Conservation (phyloP, 2,888 invertebrate genomes). For the Erebia epiphron region DNA sequence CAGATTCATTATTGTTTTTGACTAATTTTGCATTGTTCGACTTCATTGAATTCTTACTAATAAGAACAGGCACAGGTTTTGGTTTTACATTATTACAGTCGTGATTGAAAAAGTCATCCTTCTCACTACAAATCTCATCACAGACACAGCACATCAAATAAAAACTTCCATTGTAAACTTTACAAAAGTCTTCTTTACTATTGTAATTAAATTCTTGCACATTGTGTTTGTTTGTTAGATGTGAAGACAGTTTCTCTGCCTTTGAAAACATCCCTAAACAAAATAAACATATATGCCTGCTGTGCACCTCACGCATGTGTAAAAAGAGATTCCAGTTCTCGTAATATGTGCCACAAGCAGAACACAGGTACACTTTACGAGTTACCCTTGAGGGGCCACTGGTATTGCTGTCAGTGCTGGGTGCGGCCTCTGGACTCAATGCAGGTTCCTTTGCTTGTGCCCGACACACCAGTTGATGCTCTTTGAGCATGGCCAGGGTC, state of each 20-base stretch:
- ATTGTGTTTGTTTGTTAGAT: conserved; percentile 90
- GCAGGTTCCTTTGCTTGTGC: conserved; percentile 72
- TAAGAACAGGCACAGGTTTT: conserved; percentile 76
- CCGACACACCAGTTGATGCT: conserved; percentile 86
- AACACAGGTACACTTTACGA: conserved; percentile 91
- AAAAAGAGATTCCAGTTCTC: conserved; percentile 93
- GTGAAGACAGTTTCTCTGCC: conserved; percentile 90
- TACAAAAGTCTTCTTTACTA: conserved; percentile 86
- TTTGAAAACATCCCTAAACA: conserved; percentile 92
- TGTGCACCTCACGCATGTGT: conserved; percentile 92
- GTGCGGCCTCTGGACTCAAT: conserved; percentile 67
- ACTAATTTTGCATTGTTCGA: conserved; percentile 60
- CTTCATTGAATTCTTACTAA: conserved; percentile 72
- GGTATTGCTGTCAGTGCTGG: conserved; percentile 60
- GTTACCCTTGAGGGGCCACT: conserved; percentile 84
- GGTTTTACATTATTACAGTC: conserved; percentile 84
- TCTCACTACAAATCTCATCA: conserved; percentile 89
- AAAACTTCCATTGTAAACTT: conserved; percentile 85
- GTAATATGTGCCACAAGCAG: conserved; percentile 92
- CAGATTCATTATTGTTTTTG: conserved; percentile 57
- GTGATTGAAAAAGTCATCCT: conserved; percentile 90
- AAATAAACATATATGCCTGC: conserved; percentile 91
- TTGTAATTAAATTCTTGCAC: conserved; percentile 87
- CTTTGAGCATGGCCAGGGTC: conserved; percentile 85
- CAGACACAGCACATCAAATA: conserved; percentile 92